Conservation (phyloP, 2,888 invertebrate species). For the Caenorhabditis becei region DNA sequence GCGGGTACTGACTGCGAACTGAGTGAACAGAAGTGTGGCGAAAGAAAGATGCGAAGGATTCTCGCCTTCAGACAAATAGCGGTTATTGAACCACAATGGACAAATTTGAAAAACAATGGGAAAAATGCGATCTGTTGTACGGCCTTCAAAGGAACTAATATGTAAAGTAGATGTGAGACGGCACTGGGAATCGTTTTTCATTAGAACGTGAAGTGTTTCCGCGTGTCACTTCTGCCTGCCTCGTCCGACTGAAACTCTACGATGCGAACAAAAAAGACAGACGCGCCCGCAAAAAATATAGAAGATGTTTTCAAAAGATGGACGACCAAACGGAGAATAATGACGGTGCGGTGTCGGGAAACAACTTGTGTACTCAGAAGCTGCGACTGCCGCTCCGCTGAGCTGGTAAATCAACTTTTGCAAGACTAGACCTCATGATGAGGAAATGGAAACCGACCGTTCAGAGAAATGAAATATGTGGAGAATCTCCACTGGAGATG, state of each 20-base stretch:
- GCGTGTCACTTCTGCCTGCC: background rate
- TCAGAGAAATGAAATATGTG: background rate
- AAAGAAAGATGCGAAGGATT: background rate
- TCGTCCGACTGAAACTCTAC: conserved; percentile 3
- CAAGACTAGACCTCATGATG: background rate
- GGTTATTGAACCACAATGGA: no score
- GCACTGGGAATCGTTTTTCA: background rate
- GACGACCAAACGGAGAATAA: conserved; percentile 7
- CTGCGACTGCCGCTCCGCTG: background rate
- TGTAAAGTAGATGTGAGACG: background rate
- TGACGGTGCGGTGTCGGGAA: conserved; percentile 4
- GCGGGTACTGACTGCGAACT: background rate
- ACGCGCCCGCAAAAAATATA: background rate
- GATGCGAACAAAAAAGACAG: conserved; percentile 7
- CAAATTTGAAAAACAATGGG: background rate
- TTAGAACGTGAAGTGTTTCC: background rate
- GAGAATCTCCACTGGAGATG: no score
- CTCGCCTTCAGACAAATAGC: background rate
- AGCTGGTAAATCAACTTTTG: background rate
- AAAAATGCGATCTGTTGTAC: background rate
- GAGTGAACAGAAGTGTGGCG: background rate
- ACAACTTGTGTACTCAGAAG: conserved; percentile 10
- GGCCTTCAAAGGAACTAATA: background rate
- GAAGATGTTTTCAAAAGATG: conserved; percentile 13
- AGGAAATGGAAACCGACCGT: background rate